phyloP scores from a whole-genome alignment of 2,113 vertebrate genomes.

The Eolophus roseicapilla region DNA sequence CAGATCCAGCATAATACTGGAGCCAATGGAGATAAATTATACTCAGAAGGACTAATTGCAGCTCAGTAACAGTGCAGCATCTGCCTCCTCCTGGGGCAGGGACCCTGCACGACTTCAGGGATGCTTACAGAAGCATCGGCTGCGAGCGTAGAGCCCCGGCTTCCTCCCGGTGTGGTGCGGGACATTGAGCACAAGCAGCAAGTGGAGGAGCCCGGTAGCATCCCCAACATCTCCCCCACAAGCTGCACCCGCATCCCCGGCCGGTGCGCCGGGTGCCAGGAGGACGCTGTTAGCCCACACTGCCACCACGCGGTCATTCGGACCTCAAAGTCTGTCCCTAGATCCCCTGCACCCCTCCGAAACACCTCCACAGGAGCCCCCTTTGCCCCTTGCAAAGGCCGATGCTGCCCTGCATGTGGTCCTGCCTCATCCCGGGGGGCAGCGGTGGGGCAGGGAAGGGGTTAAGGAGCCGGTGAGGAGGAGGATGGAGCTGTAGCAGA shows the following conservation, averaged over 20 bases:
- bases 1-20: accelerated
- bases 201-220: neutral
- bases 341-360: neutral
- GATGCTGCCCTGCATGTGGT: neutral
- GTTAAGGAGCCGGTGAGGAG: neutral
- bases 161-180: neutral
- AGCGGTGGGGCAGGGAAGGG: neutral
- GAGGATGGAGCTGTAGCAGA: neutral
- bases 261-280: neutral
- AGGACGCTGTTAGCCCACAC: conserved; percentile 16
- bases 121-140: neutral
- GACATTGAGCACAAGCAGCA: neutral
- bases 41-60: neutral
- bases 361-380: neutral
- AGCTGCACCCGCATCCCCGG: accelerated
- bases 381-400: neutral
- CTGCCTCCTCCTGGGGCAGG: neutral
- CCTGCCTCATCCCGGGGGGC: neutral
- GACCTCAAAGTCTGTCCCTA: neutral
- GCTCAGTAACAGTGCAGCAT: neutral
- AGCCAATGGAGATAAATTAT: neutral
- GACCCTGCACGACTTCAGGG: neutral
- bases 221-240: neutral
- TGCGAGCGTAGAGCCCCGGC: neutral
- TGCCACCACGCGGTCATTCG: conserved; percentile 36